phyloP scores from a whole-genome alignment of 2,888 invertebrate species.

The Eupsilia transversa region DNA sequence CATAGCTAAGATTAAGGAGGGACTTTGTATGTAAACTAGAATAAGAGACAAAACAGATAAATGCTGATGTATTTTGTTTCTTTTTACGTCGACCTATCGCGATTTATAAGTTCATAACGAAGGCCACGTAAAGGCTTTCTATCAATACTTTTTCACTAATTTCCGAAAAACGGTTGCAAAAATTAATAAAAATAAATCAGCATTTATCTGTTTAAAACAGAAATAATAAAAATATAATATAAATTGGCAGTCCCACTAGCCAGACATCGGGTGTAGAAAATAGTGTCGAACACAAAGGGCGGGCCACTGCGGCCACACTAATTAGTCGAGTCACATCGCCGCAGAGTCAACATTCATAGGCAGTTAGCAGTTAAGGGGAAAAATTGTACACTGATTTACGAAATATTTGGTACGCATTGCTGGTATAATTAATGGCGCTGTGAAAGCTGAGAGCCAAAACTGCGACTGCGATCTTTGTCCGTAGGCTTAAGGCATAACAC shows the following conservation, averaged over 20 bases:
- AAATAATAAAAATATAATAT: no score
- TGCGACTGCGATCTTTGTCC: background rate
- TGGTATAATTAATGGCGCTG: slow-evolving; percentile 23
- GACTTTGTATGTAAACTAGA: background rate
- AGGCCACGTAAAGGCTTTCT: no score
- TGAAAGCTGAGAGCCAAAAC: no score
- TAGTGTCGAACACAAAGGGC: slow-evolving; percentile 27
- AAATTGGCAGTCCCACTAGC: slow-evolving; percentile 10
- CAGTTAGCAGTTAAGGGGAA: slow-evolving; percentile 24
- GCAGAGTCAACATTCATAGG: slow-evolving; percentile 23
- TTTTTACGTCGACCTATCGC: background rate
- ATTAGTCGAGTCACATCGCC: slow-evolving; percentile 36
- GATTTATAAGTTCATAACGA: no score
- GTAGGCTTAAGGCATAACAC: background rate
- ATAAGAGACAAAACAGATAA: background rate
- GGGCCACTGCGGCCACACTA: slow-evolving; percentile 6
- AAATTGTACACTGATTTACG: slow-evolving; percentile 26
- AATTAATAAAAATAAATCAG: no score
- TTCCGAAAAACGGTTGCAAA: background rate
- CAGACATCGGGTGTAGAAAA: slow-evolving; percentile 9
- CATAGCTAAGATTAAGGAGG: background rate
- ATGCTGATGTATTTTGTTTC: background rate
- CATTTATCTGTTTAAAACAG: no score
- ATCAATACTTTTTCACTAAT: no score
- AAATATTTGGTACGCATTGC: slow-evolving; percentile 31